Base-by-base conservation (phyloP, 1,140 invertebrate species). In the Lasaia peninsularis region DNA sequence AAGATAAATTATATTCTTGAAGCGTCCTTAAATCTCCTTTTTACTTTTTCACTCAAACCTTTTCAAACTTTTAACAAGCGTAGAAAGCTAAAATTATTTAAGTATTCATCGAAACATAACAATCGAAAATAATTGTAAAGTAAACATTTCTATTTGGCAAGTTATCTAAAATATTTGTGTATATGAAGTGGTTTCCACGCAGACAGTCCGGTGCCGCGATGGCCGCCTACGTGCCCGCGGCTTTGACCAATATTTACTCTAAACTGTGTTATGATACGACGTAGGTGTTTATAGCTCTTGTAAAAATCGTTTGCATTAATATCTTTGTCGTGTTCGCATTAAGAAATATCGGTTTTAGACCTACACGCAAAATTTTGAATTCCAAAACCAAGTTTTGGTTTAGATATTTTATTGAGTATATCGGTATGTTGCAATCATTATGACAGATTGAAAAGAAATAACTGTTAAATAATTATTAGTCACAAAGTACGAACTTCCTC, bases 201-300 rank as follows among this genome's bases (percentile, higher is more conserved):
- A 62, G 60, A 62, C 60, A 51, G 20, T 7, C 4, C 52, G 60
- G 60, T 56, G 60, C 55, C 34, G 55, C 16, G 7, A n/a, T 5
- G 7, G 18, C 31, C 20, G 58, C 34, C 63, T 54, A 57, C 63
- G 44, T 52, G 58, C 63, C 33, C 21, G 51, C 35, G 55, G 51
- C 20, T 40, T 55, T 44, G 60, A 54, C 50, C 60, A 62, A 52
- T 65, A 57, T 65, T 65, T 60, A 53, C 44, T 59, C 44, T 20
- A 56, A 63, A 59, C 62, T 56, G 49, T 63, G 59, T 61, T 57
- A 56, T 65, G 58, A 60, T 57, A 65, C 54, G 28, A 14, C 62
- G 54, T 61, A 51, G 54, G 63, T 54, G 63, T 64, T 59, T 59
- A 59, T 57, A 54, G 32, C 40, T 53, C 24, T 32, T 63, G 53